Evolutionary conservation across 2,888 invertebrate genomes (phyloP).

Genomic region (Odontocolon sp.): DNA sequence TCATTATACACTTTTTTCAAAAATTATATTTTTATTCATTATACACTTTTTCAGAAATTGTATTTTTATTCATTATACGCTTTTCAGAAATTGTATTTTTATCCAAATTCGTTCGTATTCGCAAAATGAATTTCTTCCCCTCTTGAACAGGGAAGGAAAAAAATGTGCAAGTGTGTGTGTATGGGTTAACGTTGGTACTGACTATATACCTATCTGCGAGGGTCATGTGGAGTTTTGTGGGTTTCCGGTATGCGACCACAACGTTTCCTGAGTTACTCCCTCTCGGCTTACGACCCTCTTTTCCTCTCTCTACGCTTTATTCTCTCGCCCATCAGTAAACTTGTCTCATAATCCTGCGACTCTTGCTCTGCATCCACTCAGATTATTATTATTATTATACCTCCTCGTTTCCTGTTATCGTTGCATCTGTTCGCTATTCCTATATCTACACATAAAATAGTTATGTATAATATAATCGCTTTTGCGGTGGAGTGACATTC

Average conservation of each 20-base stretch:
- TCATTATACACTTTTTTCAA: no score
- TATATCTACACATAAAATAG: neutral
- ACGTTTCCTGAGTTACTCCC: neutral
- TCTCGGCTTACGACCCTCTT: neutral
- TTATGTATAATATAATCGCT: conserved; percentile 29
- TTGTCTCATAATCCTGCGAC: conserved; percentile 12
- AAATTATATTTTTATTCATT: no score
- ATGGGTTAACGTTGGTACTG: no score
- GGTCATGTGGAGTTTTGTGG: neutral
- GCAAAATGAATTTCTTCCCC: no score
- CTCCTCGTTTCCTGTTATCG: neutral
- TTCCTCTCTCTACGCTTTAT: neutral
- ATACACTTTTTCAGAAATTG: no score
- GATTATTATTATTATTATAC: no score
- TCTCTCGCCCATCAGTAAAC: neutral
- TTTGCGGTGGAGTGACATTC: conserved; percentile 20
- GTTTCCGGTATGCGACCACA: conserved; percentile 16
- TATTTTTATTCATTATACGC: no score
- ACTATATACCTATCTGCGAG: neutral
- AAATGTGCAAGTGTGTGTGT: no score
- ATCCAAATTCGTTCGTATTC: no score
- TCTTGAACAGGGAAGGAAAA: no score
- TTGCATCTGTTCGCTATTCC: neutral
- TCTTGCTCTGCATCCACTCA: neutral
- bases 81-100: no score